Base-by-base conservation (phyloP, 2,113 vertebrate genomes). In the Vidua macroura region DNA sequence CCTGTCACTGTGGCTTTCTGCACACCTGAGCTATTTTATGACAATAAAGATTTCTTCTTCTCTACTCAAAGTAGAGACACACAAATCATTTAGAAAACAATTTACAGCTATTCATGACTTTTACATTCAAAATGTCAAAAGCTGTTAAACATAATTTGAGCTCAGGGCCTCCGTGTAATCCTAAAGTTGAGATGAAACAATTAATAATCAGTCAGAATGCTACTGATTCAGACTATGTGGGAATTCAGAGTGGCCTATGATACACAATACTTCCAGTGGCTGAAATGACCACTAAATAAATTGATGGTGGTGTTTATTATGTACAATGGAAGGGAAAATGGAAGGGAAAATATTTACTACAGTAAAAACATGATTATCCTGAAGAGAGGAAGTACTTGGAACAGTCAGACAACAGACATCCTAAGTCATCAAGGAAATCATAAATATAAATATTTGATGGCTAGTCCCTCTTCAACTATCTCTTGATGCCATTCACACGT, bases 111-210 rank as follows among this genome's bases (percentile, higher is more conserved):
- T 79, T 86, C 55, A 37, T 83, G 75, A 91, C 64, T 96, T 96
- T 92, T 91, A 89, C 35, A 92, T 53, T 63, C 49, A 43, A 91
- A 90, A 90, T 73, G 69, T 93, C 91, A 94, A 92, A 97, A 92
- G 25, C 53, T 96, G 51, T 94, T 96, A 85, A 95, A 81, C 13
- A 76, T 93, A 92, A 95, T 92, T 86, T 84, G 88, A 94, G 62
- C 46, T 86, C 64, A 78, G 35, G 41, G 49, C 7, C 19, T 21
- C 12, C 51, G 25, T 39, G 53, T 91, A 91, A 90, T 81, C 43
- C 55, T 67, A 37, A 90, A 59, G 46, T 27, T 84, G 76, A 92
- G 80, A 81, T 68, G 49, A 95, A 96, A 81, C 78, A 96, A 96
- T 91, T 82, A 94, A 82, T 43, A 76, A 85, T 62, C 41, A 51